Conservation (phyloP, 2,797 vertebrate species). For the Gallinago solitaria region DNA sequence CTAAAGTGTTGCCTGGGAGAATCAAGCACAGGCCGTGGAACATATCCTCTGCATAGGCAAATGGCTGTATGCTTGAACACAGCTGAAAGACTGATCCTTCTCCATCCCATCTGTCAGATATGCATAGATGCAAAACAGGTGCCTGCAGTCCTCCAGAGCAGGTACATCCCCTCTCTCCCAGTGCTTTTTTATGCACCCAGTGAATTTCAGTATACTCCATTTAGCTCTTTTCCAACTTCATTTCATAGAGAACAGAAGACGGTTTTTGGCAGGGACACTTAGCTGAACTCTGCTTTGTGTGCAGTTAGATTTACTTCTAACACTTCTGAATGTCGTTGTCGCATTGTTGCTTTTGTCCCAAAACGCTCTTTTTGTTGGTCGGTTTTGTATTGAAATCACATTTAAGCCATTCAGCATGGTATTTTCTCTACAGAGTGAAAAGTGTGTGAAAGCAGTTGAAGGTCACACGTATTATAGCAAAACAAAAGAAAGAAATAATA, state of each 20-base stretch:
- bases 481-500: slow-evolving; percentile 68
- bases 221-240: slow-evolving; percentile 51
- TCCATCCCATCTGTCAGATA: neutral
- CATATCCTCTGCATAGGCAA: neutral
- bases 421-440: slow-evolving; percentile 59
- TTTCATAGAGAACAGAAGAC: slow-evolving; percentile 10
- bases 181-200: neutral
- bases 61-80: neutral
- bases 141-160: neutral
- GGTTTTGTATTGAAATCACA: slow-evolving; percentile 58
- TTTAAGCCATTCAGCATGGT: slow-evolving; percentile 52
- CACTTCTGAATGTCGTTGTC: slow-evolving; percentile 40
- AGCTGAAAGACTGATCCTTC: neutral
- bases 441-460: slow-evolving; percentile 66
- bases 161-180: neutral
- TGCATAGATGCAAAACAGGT: neutral
- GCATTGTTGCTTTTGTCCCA: slow-evolving; percentile 59
- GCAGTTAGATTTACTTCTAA: slow-evolving; percentile 66
- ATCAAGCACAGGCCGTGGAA: neutral
- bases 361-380: slow-evolving; percentile 28
- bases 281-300: slow-evolving; percentile 61
- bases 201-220: neutral
- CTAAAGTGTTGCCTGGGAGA: slow-evolving; percentile 7
- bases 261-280: slow-evolving; percentile 39
- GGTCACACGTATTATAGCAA: slow-evolving; percentile 66